Base-by-base conservation (phyloP, 2,113 vertebrate genomes). In the Turnix velox region DNA sequence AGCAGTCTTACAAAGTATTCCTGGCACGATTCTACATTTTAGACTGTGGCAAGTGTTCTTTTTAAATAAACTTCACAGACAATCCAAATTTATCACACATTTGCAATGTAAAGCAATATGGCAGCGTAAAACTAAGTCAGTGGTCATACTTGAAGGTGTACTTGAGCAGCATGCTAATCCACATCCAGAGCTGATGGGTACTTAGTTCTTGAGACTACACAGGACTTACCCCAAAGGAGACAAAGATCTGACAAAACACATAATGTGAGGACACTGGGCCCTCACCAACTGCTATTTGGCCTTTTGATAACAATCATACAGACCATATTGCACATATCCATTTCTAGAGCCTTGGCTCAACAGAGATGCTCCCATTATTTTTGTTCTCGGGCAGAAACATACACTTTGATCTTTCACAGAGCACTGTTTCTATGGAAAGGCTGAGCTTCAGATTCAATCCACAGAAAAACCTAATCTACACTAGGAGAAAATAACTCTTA, bases 261-360 rank as follows among this genome's bases (percentile, higher is more conserved):
- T 14, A 12, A 3, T 28, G 4, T 18, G 15, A 40, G 20, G 20
- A 68, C 12, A 9, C 0, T 25, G 43, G 8, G 6, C 48, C 20
- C 37, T 57, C 24, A 54, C 12, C 49, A 69, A 45, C 10, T 10
- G 11, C 31, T 35, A 2, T 24, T 58, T 1, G 2, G 15, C 9
- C 18, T 74, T 78, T 61, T 1, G 0, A 16, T 55, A 28, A 45
- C 31, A 54, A 12, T 69, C 19, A 18, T 79, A 15, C 7, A 30
- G 9, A 31, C 7, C 15, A 7, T 33, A 22, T 17, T 39, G 2
- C 20, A 23, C 12, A 22, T 6, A 25, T 0, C 0, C 8, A 10
- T 6, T 5, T 8, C 8, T 63, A 33, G 9, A 69, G 1, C 28
- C 7, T 65, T 54, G 31, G 14, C 4, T 39, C 6, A 15, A 4